Conservation (phyloP, 37 sponge, comb jelly and placozoan genomes). For the Axinella damicornis region DNA sequence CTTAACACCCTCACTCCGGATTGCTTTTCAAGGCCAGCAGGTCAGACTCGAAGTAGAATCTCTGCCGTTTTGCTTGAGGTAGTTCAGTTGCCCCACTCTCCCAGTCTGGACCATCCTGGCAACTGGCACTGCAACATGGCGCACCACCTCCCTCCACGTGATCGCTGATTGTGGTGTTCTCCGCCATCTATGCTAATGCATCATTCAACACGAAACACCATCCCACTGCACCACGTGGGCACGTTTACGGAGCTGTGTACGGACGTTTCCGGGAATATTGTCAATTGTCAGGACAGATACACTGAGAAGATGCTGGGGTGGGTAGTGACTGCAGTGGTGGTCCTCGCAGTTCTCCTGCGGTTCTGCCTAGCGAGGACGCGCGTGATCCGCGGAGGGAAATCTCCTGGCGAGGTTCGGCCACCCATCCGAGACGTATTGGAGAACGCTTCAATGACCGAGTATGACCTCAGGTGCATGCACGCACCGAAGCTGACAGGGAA, state of each 20-base stretch:
- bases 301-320: too few species aligned
- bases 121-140: too few species aligned
- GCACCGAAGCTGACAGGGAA: constrained; percentile 51
- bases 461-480: constrained; percentile 21
- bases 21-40: constrained; percentile 56
- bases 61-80: not conserved
- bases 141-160: too few species aligned
- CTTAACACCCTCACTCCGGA: constrained; percentile 36
- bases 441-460: not conserved
- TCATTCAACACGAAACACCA: too few species aligned
- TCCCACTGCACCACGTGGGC: too few species aligned
- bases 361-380: constrained; percentile 22
- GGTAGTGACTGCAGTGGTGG: not conserved
- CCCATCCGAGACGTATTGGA: constrained; percentile 44
- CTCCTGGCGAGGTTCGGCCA: not conserved
- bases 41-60: constrained; percentile 66
- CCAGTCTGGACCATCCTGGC: too few species aligned
- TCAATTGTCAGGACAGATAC: too few species aligned
- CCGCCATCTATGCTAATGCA: too few species aligned
- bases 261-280: too few species aligned
- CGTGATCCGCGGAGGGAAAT: not conserved
- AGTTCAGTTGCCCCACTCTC: too few species aligned
- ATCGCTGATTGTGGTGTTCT: too few species aligned
- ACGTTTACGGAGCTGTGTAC: too few species aligned
- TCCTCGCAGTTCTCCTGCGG: not conserved